Evolutionary conservation across 92 coral and sea anemone species (phyloP).

Genomic region (Micromussa lordhowensis): DNA sequence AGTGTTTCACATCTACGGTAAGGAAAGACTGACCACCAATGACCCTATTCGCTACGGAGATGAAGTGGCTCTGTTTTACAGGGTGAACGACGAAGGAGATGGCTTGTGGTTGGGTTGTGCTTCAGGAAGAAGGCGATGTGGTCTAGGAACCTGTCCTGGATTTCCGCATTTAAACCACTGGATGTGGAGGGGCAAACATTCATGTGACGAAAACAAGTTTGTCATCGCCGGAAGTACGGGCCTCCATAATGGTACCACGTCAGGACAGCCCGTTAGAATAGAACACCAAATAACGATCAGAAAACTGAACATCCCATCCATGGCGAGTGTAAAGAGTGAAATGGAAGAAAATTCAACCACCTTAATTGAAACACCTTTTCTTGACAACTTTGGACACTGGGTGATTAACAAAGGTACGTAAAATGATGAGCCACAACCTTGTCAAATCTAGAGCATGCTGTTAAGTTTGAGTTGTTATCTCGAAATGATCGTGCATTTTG

Average conservation of each 20-base stretch:
- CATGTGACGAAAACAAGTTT: conserved; percentile 21
- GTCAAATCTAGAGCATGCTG: too few species aligned
- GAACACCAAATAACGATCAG: conserved; percentile 16
- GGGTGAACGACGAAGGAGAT: conserved; percentile 16
- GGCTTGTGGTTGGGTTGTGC: conserved; percentile 27
- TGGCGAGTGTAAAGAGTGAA: not conserved
- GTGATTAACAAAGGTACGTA: not conserved
- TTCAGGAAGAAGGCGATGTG: not conserved
- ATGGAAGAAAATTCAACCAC: not conserved
- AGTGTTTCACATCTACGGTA: conserved; percentile 18
- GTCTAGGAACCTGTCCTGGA: conserved; percentile 23
- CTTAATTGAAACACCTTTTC: not conserved
- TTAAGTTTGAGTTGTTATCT: too few species aligned
- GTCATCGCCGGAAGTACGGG: conserved; percentile 1
- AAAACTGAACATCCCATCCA: not conserved
- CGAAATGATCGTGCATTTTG: not conserved
- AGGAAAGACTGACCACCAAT: not conserved
- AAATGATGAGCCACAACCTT: not conserved
- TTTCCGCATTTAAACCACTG: conserved; percentile 28
- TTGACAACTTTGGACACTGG: not conserved
- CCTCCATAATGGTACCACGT: not conserved
- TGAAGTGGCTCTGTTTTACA: conserved; percentile 28
- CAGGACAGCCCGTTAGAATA: conserved; percentile 11
- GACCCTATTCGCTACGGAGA: conserved; percentile 24
- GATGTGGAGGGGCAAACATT: conserved; percentile 20